Conservation (phyloP, 1,140 invertebrate genomes). For the Wasmannia auropunctata region DNA sequence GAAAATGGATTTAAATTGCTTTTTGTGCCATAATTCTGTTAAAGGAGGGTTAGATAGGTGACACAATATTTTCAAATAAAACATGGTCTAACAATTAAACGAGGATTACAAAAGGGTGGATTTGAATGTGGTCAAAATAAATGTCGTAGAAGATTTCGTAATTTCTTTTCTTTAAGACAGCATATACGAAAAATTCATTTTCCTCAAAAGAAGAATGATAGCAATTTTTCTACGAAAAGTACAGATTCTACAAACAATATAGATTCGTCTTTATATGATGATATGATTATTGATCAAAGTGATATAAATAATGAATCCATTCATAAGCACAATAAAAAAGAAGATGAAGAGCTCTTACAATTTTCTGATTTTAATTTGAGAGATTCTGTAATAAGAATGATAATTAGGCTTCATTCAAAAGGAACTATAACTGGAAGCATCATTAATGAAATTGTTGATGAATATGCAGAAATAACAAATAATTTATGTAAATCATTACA, state of each 20-base stretch:
- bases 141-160: conserved; percentile 1
- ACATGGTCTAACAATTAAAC: conserved; percentile 1
- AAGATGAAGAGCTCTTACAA: background rate
- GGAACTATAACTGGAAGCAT: background rate
- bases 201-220: background rate
- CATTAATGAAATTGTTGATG: background rate
- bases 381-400: background rate
- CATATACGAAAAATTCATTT: conserved; percentile 3
- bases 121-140: background rate
- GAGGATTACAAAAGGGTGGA: background rate
- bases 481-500: background rate
- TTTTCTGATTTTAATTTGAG: conserved; percentile 16
- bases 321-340: background rate
- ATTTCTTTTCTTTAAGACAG: conserved; percentile 9
- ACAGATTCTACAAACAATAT: background rate
- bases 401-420: conserved; percentile 20
- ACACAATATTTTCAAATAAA: background rate
- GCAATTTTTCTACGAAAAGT: background rate
- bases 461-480: conserved; percentile 1
- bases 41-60: background rate
- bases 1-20: conserved; percentile 10
- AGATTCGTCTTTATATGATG: background rate
- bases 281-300: background rate
- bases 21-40: background rate
- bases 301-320: background rate